These are phyloP conservation scores for Drosophila aldrichi DNA, from an alignment of 2,888 invertebrate genomes.

Conservation along the genomic window DNA sequence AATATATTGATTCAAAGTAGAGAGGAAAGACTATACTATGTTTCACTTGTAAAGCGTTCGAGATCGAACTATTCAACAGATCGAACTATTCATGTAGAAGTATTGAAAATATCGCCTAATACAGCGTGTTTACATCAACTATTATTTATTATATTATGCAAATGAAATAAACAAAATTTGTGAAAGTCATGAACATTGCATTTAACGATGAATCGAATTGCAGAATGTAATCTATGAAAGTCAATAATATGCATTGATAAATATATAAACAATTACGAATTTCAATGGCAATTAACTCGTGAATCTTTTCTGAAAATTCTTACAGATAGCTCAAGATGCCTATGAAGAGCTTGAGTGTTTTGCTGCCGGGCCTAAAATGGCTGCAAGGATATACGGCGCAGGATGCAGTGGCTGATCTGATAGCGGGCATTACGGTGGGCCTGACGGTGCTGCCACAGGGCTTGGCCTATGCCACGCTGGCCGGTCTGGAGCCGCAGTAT, in stretches of 20 bases:
- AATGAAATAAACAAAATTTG: too few species aligned
- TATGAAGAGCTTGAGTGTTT: slow-evolving; percentile 51
- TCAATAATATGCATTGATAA: not conserved
- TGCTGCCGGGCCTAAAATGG: slow-evolving; percentile 88
- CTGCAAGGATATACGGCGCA: slow-evolving; percentile 90
- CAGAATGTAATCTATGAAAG: too few species aligned
- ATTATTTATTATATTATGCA: too few species aligned
- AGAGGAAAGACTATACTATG: not conserved
- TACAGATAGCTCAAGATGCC: slow-evolving; percentile 40
- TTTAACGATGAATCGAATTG: too few species aligned
- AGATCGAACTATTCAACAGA: not conserved
- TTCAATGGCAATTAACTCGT: not conserved
- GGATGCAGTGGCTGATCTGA: slow-evolving; percentile 92
- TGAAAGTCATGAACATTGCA: too few species aligned
- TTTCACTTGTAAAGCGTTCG: not conserved
- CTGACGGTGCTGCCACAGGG: slow-evolving; percentile 94
- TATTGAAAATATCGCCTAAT: not conserved
- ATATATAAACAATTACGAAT: not conserved
- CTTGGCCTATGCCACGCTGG: slow-evolving; percentile 95
- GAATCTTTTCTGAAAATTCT: not conserved
- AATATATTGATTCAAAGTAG: not conserved
- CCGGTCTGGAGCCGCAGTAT: slow-evolving; percentile 95
- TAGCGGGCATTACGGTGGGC: slow-evolving; percentile 97
- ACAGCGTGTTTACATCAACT: too few species aligned
- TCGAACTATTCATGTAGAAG: not conserved